Evolutionary conservation across 2,888 invertebrate genomes (phyloP).

Genomic region (Portevinia maculata): DNA sequence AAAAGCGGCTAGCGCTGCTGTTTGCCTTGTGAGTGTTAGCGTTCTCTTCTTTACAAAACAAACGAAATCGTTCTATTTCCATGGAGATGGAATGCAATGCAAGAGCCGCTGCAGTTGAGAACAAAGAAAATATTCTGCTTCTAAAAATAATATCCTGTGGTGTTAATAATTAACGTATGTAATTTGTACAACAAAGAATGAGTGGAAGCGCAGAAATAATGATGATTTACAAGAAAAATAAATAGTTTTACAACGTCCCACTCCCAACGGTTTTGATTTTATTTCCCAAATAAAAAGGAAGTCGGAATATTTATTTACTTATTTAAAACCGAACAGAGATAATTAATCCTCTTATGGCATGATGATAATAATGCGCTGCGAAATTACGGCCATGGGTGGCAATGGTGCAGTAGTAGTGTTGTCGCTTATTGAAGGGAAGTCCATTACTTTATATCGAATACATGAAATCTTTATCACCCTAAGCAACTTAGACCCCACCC

Average conservation of each 20-base stretch:
- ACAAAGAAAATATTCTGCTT: not conserved
- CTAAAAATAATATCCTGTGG: not conserved
- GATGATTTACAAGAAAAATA: conserved; percentile 34
- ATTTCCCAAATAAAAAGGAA: no score
- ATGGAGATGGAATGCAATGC: conserved; percentile 9
- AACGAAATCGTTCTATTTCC: conserved; percentile 14
- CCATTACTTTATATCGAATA: no score
- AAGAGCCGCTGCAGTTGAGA: not conserved
- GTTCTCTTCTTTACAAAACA: not conserved
- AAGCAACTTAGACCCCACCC: no score
- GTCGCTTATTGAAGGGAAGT: no score
- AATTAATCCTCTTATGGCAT: no score
- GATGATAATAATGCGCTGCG: no score
- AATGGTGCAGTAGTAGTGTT: no score
- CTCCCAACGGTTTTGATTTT: conserved; percentile 13
- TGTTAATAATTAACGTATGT: not conserved
- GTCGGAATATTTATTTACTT: no score
- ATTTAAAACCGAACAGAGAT: no score
- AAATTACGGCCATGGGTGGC: no score
- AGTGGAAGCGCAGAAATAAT: not conserved
- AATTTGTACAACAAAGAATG: conserved; percentile 14
- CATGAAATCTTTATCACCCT: no score
- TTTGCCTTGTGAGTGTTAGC: not conserved
- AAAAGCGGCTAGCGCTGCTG: conserved; percentile 2
- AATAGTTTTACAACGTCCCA: conserved; percentile 30